Evolutionary conservation across 2,797 vertebrate species (phyloP).

Genomic region (Sylvia borin): DNA sequence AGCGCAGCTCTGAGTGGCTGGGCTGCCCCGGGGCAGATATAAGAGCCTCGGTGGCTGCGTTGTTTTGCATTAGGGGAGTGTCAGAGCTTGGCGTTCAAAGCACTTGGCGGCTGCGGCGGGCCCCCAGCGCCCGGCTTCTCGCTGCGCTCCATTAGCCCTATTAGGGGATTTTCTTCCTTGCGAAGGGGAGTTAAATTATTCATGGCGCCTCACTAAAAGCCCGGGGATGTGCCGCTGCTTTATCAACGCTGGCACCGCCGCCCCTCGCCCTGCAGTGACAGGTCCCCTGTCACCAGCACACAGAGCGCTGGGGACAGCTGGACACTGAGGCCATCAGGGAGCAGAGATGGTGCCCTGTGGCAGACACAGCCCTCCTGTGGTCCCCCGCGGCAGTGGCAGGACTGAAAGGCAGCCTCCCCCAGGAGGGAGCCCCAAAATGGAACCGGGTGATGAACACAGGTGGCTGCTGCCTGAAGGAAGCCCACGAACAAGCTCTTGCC

Average conservation of each 20-base stretch:
- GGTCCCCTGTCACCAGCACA: neutral
- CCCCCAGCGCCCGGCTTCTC: conserved; percentile 73
- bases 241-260: neutral
- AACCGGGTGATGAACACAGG: neutral
- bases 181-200: conserved; percentile 94
- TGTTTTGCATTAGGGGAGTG: conserved; percentile 80
- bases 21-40: conserved; percentile 79
- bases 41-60: neutral
- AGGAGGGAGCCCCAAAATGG: fast-evolving
- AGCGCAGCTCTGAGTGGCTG: conserved; percentile 65
- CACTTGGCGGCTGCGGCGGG: conserved; percentile 80
- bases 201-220: conserved; percentile 90
- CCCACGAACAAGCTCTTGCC: neutral
- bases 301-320: fast-evolving
- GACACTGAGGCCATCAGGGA: neutral
- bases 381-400: neutral
- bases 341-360: fast-evolving
- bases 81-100: conserved; percentile 82
- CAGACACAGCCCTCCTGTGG: neutral
- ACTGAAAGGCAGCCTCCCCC: fast-evolving
- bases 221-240: neutral
- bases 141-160: conserved; percentile 90
- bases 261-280: neutral
- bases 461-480: neutral
- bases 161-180: conserved; percentile 81